Conservation (phyloP, 2,888 invertebrate species). For the Lomographa bimaculata region DNA sequence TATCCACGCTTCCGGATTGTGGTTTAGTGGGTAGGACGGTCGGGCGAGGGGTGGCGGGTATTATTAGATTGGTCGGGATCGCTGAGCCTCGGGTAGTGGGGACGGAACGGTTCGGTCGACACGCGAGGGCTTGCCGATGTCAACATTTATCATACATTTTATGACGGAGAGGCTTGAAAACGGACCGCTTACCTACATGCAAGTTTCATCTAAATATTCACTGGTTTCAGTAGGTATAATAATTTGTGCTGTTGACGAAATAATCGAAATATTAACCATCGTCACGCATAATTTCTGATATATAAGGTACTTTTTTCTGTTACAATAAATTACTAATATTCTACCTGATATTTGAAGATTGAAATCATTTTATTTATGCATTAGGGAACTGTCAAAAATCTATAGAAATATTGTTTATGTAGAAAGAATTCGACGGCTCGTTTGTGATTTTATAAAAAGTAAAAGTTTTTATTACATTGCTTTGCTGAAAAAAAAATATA, state of each 20-base stretch:
- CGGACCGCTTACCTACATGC: constrained; percentile 67
- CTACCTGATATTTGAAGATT: constrained; percentile 19
- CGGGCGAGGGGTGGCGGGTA: constrained; percentile 50
- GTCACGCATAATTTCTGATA: constrained; percentile 14
- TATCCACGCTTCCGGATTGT: constrained; percentile 42
- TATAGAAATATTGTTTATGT: constrained; percentile 5
- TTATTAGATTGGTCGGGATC: constrained; percentile 49
- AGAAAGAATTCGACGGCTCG: too few relatives aligned
- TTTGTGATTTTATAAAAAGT: too few relatives aligned
- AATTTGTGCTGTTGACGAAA: constrained; percentile 20
- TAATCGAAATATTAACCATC: constrained; percentile 14
- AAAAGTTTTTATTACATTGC: too few relatives aligned
- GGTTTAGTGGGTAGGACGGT: constrained; percentile 33
- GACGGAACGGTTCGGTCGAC: constrained; percentile 67
- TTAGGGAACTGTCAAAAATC: background rate
- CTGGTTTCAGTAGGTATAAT: constrained; percentile 42
- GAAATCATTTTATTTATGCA: constrained; percentile 1
- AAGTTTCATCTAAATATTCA: constrained; percentile 50
- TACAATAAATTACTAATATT: constrained; percentile 25
- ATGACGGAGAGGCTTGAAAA: constrained; percentile 68
- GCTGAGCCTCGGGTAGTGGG: constrained; percentile 73
- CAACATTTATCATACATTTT: constrained; percentile 79
- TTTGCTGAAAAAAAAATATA: too few relatives aligned
- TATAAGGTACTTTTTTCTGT: background rate
- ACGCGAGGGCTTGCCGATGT: constrained; percentile 75